Evolutionary conservation across 2,888 invertebrate genomes (phyloP).

Genomic region (Trisateles emortualis): DNA sequence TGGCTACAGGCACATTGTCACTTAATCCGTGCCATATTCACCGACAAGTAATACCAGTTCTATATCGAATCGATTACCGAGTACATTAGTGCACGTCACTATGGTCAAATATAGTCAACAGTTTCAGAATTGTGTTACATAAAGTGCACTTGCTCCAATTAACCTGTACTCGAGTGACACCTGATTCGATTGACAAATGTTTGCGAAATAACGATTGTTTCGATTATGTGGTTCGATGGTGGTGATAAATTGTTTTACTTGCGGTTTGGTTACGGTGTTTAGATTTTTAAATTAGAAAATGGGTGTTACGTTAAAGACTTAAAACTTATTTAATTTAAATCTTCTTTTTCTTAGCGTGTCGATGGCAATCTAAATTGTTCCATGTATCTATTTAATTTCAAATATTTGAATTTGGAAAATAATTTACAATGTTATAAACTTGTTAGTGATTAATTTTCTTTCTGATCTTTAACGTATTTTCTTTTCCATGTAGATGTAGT

Average conservation of each 20-base stretch:
- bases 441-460: too few relatives aligned
- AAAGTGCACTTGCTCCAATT: conserved; percentile 60
- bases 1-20: conserved; percentile 38
- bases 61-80: conserved; percentile 29
- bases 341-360: too few relatives aligned
- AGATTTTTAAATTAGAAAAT: conserved; percentile 19
- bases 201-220: conserved; percentile 44
- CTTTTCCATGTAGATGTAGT: too few relatives aligned
- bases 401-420: too few relatives aligned
- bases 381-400: too few relatives aligned
- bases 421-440: too few relatives aligned
- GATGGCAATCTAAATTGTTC: too few relatives aligned
- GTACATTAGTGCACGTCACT: conserved; percentile 34
- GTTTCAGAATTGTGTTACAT: conserved; percentile 37
- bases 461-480: too few relatives aligned
- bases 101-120: conserved; percentile 14
- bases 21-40: conserved; percentile 35
- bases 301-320: conserved; percentile 6
- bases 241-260: conserved; percentile 24
- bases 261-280: conserved; percentile 16
- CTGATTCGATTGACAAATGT: conserved; percentile 34
- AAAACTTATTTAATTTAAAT: background rate
- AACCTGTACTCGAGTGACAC: conserved; percentile 50
- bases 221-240: conserved; percentile 11
- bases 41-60: conserved; percentile 41